phyloP scores from a whole-genome alignment of 2,797 vertebrate genomes.

The Poecilia velifera region DNA sequence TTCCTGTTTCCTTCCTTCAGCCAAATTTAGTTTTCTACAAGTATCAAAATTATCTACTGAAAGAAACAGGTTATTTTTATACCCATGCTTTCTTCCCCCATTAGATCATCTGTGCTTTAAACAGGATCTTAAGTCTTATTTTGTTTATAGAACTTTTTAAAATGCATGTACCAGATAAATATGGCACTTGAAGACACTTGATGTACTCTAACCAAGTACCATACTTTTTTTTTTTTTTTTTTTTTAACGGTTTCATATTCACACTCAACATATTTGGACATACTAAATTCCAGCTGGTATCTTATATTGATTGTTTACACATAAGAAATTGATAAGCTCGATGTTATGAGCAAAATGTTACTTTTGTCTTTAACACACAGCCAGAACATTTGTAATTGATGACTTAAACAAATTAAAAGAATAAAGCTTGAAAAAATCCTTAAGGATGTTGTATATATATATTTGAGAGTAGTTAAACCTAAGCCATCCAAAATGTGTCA shows the following conservation, averaged over 20 bases:
- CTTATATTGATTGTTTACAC: neutral
- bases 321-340: neutral
- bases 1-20: neutral
- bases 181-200: neutral
- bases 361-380: neutral
- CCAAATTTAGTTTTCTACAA: constrained; percentile 8
- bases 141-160: neutral
- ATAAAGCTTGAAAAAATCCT: neutral
- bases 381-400: neutral
- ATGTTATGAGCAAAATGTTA: neutral
- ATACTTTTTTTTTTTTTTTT: neutral
- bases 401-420: neutral
- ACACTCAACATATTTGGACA: neutral
- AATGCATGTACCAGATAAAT: neutral
- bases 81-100: neutral
- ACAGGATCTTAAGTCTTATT: neutral
- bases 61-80: neutral
- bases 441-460: neutral
- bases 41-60: neutral
- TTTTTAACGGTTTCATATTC: neutral
- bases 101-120: neutral
- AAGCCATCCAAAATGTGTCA: neutral
- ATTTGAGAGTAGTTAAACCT: neutral
- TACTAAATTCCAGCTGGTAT: neutral
- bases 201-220: too few relatives aligned